Base-by-base conservation (phyloP, 2,113 vertebrate species). In the Myiagra hebetior region DNA sequence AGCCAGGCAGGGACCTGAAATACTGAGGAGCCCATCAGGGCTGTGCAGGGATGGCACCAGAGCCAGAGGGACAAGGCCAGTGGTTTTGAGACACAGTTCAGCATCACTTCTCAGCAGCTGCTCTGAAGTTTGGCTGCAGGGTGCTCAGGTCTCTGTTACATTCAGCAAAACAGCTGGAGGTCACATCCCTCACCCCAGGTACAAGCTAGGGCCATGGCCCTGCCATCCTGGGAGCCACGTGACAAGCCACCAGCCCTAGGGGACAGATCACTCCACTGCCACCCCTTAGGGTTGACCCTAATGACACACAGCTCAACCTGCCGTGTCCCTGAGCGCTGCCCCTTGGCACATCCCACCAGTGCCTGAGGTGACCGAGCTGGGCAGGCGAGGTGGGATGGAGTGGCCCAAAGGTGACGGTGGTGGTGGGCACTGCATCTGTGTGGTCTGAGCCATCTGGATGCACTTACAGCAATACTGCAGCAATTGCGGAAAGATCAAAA, bases 371-470 rank as follows among this genome's bases (percentile, higher is more conserved):
- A 33, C 65, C 0, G 0, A 5, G 50, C 37, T 17, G 7, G 5
- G 0, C 69, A 7, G 46, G 21, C 0, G 2, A 6, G 75, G 28
- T 12, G 65, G 87, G 68, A 6, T 0, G 0, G 47, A 75, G 91
- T 76, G 74, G 72, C 91, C 27, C 9, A 0, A 28, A 69, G 74
- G 91, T 92, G 55, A 22, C 4, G 12, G 73, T 8, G 8, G 76
- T 9, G 3, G 77, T 5, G 5, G 72, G 89, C 1, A 8, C 85
- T 56, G 92, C 53, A 49, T 24, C 94, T 96, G 97, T 98, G 98
- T 98, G 99, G 98, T 98, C 98, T 93, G 95, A 96, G 91, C 97
- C 99, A 98, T 98, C 98, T 99, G 98, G 98, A 98, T 94, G 95
- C 94, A 94, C 97, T 99, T 98, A 98, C 87, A 98, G 97, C 97